Percentiles rank a stretch among this genome's conserved stretches.
Conservation (phyloP, 1,140 invertebrate genomes). For the Drosophila lacertosa region DNA sequence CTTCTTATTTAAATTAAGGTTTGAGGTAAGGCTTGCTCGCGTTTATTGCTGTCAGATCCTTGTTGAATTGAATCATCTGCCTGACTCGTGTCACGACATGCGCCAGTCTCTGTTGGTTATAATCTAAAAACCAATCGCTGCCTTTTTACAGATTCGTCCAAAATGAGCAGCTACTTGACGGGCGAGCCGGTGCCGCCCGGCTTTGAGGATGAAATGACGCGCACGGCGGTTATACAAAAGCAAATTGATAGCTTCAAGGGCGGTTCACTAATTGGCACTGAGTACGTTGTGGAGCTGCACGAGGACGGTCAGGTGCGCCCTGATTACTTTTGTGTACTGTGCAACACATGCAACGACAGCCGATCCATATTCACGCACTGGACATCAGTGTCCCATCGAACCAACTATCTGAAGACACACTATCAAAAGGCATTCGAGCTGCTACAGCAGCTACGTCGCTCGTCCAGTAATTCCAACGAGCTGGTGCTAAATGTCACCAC, state of each 20-base stretch:
- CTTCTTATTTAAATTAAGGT: not conserved
- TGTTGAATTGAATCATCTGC: not conserved
- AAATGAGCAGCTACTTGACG: conserved; percentile 85
- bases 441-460: conserved; percentile 45
- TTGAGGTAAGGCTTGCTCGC: not conserved
- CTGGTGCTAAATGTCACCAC: conserved; percentile 28
- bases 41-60: not conserved
- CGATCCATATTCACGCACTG: conserved; percentile 90
- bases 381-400: conserved; percentile 89
- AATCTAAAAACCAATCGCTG: conserved; percentile 5
- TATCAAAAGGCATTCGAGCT: conserved; percentile 60
- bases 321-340: conserved; percentile 89
- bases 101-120: not conserved
- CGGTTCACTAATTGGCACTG: conserved; percentile 87
- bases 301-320: conserved; percentile 87
- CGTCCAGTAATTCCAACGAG: conserved; percentile 8
- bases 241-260: conserved; percentile 84
- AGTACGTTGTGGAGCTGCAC: conserved; percentile 89
- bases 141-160: conserved; percentile 19
- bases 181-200: conserved; percentile 89
- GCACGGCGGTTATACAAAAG: conserved; percentile 86
- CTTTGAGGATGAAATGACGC: conserved; percentile 87
- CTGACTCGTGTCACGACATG: conserved; percentile 11
- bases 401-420: conserved; percentile 85
- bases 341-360: conserved; percentile 90